Base-by-base conservation (phyloP, 1,140 invertebrate species). In the Dolichoris vasculosae region DNA sequence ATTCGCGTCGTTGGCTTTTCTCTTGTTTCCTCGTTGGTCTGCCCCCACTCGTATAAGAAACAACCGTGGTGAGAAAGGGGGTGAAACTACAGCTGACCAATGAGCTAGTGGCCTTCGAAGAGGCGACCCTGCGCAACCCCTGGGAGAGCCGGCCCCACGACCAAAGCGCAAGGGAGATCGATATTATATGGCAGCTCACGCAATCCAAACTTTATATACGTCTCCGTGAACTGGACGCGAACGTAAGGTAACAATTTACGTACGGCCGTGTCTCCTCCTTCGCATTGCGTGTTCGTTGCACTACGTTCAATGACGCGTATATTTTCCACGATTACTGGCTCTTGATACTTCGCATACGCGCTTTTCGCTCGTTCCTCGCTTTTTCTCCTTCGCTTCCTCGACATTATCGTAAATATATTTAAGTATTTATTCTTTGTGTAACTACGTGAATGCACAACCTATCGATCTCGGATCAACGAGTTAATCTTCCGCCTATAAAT, bases 51-150 rank as follows among this genome's bases (percentile, higher is more conserved):
- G 3, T 17, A 0, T 20, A 71, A 32, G 11, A 40, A 17, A 40
- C 11, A 43, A 30, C 20, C n/a, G 1, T 8, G 30, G 30, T 23
- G 75, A 32, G 48, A 77, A 67, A 64, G 59, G 63, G 83, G 77
- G 76, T 46, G 73, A 59, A 48, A 64, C 83, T 79, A 77, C 83
- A 81, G 46, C 84, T 85, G 84, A 85, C 84, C 84, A 85, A 85
- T 85, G 78, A 64, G 84, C 84, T 85, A 15, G 32, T 59, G 13
- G 23, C 79, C 30, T 38, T 32, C 79, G 63, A 4, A 26, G 48
- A 35, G 15, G 32, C 40, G 51, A 59, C 51, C 38, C 55, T 59
- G 9, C 43, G 9, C 26, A 81, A 15, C 43, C 43, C n/a, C 75
- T 30, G 67, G n/a, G 38, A 40, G 43, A 48, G 26, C 13, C 40